These are phyloP conservation scores for Eurosta solidaginis DNA, from an alignment of 1,140 invertebrate species.

Conservation along the genomic window DNA sequence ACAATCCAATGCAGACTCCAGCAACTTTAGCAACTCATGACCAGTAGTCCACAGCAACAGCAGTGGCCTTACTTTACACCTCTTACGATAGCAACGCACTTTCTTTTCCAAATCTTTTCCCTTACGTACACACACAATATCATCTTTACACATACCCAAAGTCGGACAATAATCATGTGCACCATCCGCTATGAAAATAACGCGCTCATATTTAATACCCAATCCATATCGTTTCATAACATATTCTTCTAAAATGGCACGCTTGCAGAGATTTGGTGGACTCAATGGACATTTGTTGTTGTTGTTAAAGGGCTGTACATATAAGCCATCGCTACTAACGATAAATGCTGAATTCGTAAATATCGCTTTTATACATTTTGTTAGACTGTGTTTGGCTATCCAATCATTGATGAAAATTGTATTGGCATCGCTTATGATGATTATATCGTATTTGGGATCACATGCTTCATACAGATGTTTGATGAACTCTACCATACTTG, in stretches of 20 bases:
- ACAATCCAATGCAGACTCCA: conserved; percentile 31
- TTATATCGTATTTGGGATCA: conserved; percentile 62
- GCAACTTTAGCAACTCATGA: conserved; percentile 59
- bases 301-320: conserved; percentile 66
- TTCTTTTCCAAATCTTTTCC: conserved; percentile 62
- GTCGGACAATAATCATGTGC: conserved; percentile 79
- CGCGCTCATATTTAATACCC: conserved; percentile 64
- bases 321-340: conserved; percentile 65
- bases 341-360: conserved; percentile 79
- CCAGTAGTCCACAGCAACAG: conserved; percentile 63
- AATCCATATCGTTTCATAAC: conserved; percentile 61
- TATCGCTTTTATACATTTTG: conserved; percentile 64
- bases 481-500: conserved; percentile 69
- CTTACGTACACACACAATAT: conserved; percentile 71
- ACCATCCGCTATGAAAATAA: conserved; percentile 80
- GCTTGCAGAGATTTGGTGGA: conserved; percentile 78
- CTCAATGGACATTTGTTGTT: conserved; percentile 75
- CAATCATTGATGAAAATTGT: conserved; percentile 74
- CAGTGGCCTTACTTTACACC: conserved; percentile 56
- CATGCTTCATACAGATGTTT: conserved; percentile 61
- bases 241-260: conserved; percentile 70
- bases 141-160: conserved; percentile 65
- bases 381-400: conserved; percentile 64
- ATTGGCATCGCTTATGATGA: conserved; percentile 83
- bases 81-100: conserved; percentile 46